Evolutionary conservation across 2,888 invertebrate genomes (phyloP).

Genomic region (Merodon equestris): DNA sequence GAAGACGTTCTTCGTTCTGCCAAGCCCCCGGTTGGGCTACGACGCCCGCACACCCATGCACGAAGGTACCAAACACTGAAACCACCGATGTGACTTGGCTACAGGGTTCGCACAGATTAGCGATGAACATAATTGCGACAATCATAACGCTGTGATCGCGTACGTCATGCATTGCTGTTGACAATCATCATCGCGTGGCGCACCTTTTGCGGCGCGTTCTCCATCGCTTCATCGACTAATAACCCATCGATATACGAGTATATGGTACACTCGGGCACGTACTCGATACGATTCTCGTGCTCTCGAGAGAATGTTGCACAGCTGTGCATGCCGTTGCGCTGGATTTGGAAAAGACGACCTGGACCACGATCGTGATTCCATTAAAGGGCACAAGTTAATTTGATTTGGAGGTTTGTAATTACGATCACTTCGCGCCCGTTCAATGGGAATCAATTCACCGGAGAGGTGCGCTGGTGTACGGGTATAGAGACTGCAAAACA

Average conservation of each 20-base stretch:
- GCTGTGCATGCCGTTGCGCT: slow-evolving; percentile 32
- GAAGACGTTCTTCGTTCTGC: no score
- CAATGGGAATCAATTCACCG: neutral
- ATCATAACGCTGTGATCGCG: slow-evolving; percentile 68
- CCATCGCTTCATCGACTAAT: slow-evolving; percentile 24
- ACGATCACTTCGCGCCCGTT: slow-evolving; percentile 53
- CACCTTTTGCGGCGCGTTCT: slow-evolving; percentile 50
- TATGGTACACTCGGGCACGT: no score
- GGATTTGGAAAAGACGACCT: neutral
- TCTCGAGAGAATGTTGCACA: slow-evolving; percentile 14
- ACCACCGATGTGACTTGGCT: neutral
- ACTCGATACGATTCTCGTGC: neutral
- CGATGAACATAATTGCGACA: slow-evolving; percentile 65
- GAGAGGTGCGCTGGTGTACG: slow-evolving; percentile 1
- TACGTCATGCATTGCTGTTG: slow-evolving; percentile 68
- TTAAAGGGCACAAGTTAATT: slow-evolving; percentile 68
- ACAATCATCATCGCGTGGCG: slow-evolving; percentile 63
- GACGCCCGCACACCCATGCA: slow-evolving; percentile 51
- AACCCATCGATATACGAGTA: neutral
- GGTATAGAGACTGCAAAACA: no score
- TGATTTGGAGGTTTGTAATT: slow-evolving; percentile 66
- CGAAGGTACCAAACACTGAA: neutral
- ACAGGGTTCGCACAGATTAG: slow-evolving; percentile 58
- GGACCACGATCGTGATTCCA: slow-evolving; percentile 58
- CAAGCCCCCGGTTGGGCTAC: slow-evolving; percentile 38